Conservation (phyloP, 2,797 vertebrate species). For the Poecilia picta region DNA sequence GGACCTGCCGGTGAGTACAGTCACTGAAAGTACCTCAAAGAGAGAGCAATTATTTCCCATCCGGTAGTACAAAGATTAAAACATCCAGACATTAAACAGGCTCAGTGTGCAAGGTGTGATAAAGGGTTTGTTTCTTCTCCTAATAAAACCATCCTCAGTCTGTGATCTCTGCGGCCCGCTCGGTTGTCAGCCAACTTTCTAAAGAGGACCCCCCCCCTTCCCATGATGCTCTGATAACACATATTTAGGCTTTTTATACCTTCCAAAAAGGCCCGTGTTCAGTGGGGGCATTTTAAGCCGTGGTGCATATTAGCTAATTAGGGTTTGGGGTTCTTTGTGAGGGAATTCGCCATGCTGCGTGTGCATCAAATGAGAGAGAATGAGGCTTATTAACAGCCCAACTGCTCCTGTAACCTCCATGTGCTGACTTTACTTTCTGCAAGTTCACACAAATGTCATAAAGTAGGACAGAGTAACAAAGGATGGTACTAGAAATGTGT, state of each 20-base stretch:
- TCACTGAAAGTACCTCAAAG: conserved; percentile 45
- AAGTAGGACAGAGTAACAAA: conserved; percentile 2
- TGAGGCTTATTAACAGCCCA: conserved; percentile 67
- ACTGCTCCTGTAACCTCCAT: conserved; percentile 62
- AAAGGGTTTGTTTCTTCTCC: conserved; percentile 64
- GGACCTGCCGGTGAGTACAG: conserved; percentile 19
- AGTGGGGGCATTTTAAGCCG: conserved; percentile 70
- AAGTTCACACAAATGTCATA: conserved; percentile 63
- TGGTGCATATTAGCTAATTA: conserved; percentile 75
- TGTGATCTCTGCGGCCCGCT: conserved; percentile 69
- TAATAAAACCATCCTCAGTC: conserved; percentile 58
- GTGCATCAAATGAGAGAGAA: conserved; percentile 70
- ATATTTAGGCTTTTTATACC: conserved; percentile 71
- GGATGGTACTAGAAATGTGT: conserved; percentile 16
- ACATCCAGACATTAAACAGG: conserved; percentile 61
- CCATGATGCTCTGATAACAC: conserved; percentile 72
- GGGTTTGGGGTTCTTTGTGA: conserved; percentile 68
- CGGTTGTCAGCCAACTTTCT: conserved; percentile 65
- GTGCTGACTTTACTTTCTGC: conserved; percentile 49
- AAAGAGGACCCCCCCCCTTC: conserved; percentile 61
- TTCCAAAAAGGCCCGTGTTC: conserved; percentile 56
- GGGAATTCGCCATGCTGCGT: conserved; percentile 67
- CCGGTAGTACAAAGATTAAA: conserved; percentile 66
- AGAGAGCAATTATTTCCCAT: conserved; percentile 57
- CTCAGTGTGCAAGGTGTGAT: conserved; percentile 54